Evolutionary conservation across 2,888 invertebrate genomes (phyloP), one percentile per base, ranked within the genome.

Genomic region (Amaurobius ferox): DNA sequence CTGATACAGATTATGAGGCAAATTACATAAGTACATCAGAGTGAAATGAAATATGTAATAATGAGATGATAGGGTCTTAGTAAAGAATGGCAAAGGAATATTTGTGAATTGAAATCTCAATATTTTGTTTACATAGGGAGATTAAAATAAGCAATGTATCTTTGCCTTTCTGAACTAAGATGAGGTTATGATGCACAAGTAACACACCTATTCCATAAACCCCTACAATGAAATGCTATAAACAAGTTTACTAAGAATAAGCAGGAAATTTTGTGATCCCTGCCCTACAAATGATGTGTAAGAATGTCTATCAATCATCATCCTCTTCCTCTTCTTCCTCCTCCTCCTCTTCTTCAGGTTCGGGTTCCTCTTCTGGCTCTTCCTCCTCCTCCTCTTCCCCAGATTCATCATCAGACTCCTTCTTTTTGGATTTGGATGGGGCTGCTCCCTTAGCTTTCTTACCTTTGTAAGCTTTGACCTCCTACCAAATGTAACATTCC

Each of bases 391-490:
- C 86, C 23, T 87, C 87, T 40, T 88, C 89, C n/a, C 87, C 88
- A 26, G 78, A 91, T 89, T 92, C 93, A 1, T 90, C 90, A 40
- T 88, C 87, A 23, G 81, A 87, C 30, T 88, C 93, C 89, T 91
- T 91, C 89, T 91, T 92, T 77, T 89, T 88, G 87, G 93, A 81
- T 68, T 85, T 86, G n/a, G 80, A 70, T 9, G 83, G 64, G 0
- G 78, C 79, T 30, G 83, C 78, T 35, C 80, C 89, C 90, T 93
- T 93, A 88, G 92, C 91, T 90, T 94, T 94, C 92, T 95, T 95
- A 13, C 73, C 87, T 92, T 96, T 96, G 93, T 96, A 96, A 74
- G 95, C 95, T 88, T 95, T 95, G 95, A 95, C 95, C 93, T 96
- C 96, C 96, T 96, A 91, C 1, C 61, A 32, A 5, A 35, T 35